These are phyloP conservation scores for Eudyptes chrysolophus DNA, from an alignment of 2,113 vertebrate genomes.

Conservation along the genomic window DNA sequence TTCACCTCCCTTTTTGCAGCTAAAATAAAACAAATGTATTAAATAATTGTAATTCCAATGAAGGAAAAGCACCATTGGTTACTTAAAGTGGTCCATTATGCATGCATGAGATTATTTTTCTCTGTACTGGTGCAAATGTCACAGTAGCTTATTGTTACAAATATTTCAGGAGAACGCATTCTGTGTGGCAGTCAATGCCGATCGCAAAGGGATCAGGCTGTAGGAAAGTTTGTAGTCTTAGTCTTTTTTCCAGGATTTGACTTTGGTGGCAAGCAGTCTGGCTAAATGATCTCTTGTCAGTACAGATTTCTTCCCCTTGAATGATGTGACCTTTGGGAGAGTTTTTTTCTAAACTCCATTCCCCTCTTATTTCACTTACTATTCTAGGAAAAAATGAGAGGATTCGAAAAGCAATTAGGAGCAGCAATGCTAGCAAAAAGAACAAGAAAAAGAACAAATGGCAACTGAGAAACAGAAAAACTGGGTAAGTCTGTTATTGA, in stretches of 20 bases:
- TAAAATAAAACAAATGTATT: constrained; percentile 16
- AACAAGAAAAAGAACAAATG: background rate
- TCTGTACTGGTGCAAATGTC: background rate
- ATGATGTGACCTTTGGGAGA: background rate
- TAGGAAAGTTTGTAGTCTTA: background rate
- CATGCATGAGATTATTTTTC: background rate
- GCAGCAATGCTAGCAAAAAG: background rate
- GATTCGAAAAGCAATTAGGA: background rate
- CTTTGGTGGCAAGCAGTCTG: background rate
- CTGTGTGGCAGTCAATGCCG: background rate
- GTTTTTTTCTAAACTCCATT: background rate
- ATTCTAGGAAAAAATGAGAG: background rate
- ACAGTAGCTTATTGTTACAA: background rate
- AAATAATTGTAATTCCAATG: background rate
- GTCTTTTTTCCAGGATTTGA: background rate
- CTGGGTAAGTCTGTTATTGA: background rate
- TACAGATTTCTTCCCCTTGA: background rate
- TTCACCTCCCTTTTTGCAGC: constrained; percentile 46
- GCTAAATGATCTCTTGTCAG: background rate
- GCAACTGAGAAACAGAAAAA: background rate
- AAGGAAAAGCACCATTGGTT: background rate
- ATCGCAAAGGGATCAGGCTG: background rate
- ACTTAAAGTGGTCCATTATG: background rate
- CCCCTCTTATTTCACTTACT: background rate
- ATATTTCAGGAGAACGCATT: background rate